Percentiles rank a stretch among this genome's conserved stretches.
Evolutionary conservation across 1,140 invertebrate genomes (phyloP).

Genomic region (Trissolcus basalis): DNA sequence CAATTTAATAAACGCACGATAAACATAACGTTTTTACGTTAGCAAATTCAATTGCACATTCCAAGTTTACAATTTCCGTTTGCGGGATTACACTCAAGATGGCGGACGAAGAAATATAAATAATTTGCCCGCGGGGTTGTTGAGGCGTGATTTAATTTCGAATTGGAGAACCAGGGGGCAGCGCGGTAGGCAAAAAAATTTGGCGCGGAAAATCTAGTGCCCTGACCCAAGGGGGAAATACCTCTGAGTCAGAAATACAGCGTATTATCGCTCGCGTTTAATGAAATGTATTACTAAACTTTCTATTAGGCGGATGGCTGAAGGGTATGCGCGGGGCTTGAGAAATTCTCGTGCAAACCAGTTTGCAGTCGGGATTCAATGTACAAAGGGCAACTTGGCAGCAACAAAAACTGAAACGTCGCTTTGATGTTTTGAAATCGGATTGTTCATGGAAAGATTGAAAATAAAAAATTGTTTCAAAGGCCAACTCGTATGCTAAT

Average conservation of each 20-base stretch:
- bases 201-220: conserved; percentile 27
- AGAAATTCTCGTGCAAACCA: conserved; percentile 58
- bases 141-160: too few species aligned
- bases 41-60: conserved; percentile 11
- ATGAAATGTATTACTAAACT: conserved; percentile 59
- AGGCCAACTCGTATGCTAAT: too few species aligned
- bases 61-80: too few species aligned
- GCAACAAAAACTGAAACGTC: conserved; percentile 18
- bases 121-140: too few species aligned
- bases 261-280: conserved; percentile 47
- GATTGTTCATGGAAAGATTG: conserved; percentile 5
- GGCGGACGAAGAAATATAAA: too few species aligned
- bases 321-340: conserved; percentile 53
- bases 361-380: conserved; percentile 51
- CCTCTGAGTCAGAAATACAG: conserved; percentile 3
- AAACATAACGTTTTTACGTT: too few species aligned
- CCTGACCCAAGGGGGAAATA: conserved; percentile 13
- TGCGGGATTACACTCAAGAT: too few species aligned
- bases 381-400: conserved; percentile 45
- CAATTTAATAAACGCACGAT: too few species aligned
- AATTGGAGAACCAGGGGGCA: conserved; percentile 1
- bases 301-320: conserved; percentile 57
- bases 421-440: conserved; percentile 2
- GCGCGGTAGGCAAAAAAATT: conserved; percentile 1
- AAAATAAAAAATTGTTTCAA: conserved; percentile 5